Conservation (phyloP, 2,888 invertebrate genomes). For the Synergus itoensis region DNA sequence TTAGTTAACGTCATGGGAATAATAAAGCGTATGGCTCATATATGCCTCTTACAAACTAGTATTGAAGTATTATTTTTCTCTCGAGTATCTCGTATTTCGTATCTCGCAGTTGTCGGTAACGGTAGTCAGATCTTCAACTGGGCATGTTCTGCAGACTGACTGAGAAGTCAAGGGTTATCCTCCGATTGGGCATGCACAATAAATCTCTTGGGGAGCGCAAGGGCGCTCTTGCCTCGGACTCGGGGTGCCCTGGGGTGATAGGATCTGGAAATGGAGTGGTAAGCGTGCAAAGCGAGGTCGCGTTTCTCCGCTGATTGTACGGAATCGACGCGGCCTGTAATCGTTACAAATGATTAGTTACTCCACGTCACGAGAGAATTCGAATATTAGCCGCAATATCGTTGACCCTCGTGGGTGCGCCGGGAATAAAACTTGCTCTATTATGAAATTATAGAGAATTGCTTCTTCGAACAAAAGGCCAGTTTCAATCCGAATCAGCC, state of each 20-base stretch:
- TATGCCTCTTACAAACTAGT: slow-evolving; percentile 43
- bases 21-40: slow-evolving; percentile 53
- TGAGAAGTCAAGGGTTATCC: slow-evolving; percentile 72
- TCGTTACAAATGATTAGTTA: slow-evolving; percentile 72
- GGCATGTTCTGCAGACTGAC: slow-evolving; percentile 63
- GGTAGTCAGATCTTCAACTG: slow-evolving; percentile 56
- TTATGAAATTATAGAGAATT: neutral
- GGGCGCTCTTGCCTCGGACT: slow-evolving; percentile 61
- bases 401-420: slow-evolving; percentile 52
- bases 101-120: slow-evolving; percentile 17
- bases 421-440: slow-evolving; percentile 31
- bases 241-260: slow-evolving; percentile 62
- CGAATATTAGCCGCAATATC: slow-evolving; percentile 64
- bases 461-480: too few relatives aligned
- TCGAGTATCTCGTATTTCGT: neutral
- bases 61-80: neutral
- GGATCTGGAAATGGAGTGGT: slow-evolving; percentile 62
- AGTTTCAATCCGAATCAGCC: too few relatives aligned
- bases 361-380: slow-evolving; percentile 70
- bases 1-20: slow-evolving; percentile 58
- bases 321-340: slow-evolving; percentile 56
- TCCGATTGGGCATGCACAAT: slow-evolving; percentile 71
- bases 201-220: slow-evolving; percentile 69
- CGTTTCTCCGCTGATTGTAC: slow-evolving; percentile 56
- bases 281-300: slow-evolving; percentile 57